A percentile compares a stretch with the other conserved stretches of the same genome.
These are phyloP conservation scores for Botia kubotai DNA, from an alignment of 2,797 vertebrate species.

Conservation along the genomic window DNA sequence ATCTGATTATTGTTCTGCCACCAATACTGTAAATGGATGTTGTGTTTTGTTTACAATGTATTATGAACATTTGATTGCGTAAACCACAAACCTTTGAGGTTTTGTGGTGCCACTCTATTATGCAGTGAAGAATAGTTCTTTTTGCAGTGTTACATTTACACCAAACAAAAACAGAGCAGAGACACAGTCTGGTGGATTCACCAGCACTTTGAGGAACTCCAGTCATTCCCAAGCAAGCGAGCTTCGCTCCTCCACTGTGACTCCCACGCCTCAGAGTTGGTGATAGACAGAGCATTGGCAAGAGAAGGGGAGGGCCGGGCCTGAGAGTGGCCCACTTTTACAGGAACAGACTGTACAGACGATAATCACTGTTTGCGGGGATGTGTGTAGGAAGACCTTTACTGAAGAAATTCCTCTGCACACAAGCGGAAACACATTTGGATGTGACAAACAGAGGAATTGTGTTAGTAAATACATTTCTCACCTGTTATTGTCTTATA, in stretches of 20 bases:
- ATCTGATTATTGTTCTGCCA: neutral
- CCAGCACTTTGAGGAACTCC: slow-evolving; percentile 19
- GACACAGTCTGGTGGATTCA: slow-evolving; percentile 16
- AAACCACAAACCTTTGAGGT: neutral
- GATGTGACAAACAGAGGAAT: neutral
- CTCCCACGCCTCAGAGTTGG: slow-evolving; percentile 29
- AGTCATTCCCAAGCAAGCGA: slow-evolving; percentile 39
- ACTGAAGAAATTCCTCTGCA: slow-evolving; percentile 17
- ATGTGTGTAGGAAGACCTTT: slow-evolving; percentile 12
- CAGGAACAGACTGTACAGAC: slow-evolving; percentile 69
- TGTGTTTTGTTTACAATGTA: neutral
- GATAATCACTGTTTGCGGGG: slow-evolving; percentile 26
- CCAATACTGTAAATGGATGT: neutral
- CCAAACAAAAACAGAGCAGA: slow-evolving; percentile 21
- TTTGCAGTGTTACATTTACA: slow-evolving; percentile 16
- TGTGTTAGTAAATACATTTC: neutral
- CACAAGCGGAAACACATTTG: slow-evolving; percentile 12
- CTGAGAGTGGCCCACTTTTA: slow-evolving; percentile 69
- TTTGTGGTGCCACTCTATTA: neutral
- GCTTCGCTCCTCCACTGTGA: slow-evolving; percentile 35
- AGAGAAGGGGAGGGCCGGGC: slow-evolving; percentile 46
- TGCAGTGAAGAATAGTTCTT: neutral
- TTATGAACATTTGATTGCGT: neutral
- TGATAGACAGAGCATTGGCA: slow-evolving; percentile 59
- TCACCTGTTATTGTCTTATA: slow-evolving; percentile 1